These are phyloP conservation scores for Myanophis thanlyinensis DNA, from an alignment of 2,113 vertebrate species.

Conservation along the genomic window DNA sequence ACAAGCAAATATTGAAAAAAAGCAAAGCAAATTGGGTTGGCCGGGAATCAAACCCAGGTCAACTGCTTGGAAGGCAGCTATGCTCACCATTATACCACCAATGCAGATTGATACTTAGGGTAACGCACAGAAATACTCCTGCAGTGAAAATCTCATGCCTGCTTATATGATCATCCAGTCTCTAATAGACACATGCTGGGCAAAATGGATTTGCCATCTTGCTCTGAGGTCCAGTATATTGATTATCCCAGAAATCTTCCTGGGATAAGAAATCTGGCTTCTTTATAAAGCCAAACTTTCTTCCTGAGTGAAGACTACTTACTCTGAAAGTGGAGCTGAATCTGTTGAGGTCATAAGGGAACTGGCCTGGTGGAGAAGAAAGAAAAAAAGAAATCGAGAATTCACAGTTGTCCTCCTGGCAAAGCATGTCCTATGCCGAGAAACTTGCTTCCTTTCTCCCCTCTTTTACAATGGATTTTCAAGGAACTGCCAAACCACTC, in stretches of 20 bases:
- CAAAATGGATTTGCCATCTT: neutral
- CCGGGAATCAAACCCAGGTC: neutral
- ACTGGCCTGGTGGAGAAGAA: constrained; percentile 50
- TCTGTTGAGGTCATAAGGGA: constrained; percentile 51
- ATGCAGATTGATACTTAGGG: neutral
- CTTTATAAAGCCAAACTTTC: neutral
- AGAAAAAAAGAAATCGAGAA: neutral
- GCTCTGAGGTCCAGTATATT: neutral
- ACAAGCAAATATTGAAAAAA: neutral
- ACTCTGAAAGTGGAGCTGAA: constrained; percentile 45
- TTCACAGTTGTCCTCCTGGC: neutral
- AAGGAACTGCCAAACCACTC: neutral
- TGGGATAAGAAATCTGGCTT: neutral
- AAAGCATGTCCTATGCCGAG: neutral
- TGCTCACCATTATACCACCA: neutral
- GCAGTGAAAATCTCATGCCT: neutral
- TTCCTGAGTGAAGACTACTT: constrained; percentile 22
- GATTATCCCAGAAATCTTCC: neutral
- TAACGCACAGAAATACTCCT: neutral
- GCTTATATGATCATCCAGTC: neutral
- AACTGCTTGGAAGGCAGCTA: neutral
- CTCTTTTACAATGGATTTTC: neutral
- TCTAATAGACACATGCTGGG: neutral
- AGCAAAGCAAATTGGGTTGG: neutral
- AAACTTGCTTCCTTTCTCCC: neutral